Base-by-base conservation (phyloP, 1,140 invertebrate species). In the Cepaea nemoralis region DNA sequence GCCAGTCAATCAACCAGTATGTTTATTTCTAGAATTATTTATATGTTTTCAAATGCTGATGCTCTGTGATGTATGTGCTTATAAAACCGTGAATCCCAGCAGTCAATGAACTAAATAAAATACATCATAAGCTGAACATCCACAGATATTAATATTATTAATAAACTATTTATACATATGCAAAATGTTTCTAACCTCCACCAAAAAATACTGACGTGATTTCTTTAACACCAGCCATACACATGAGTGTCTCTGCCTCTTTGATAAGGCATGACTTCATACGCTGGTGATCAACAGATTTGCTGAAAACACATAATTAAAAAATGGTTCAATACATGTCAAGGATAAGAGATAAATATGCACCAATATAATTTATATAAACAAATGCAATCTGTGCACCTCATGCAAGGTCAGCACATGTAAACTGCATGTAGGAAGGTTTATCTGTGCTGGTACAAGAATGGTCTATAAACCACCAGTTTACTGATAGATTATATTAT, bases 141-240 rank as follows among this genome's bases (percentile, higher is more conserved):
- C 16, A 55, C n/a, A 16, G n/a, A 16, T 55, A 55, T 55, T 55
- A 55, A 16, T 55, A 55, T 55, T 55, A 55, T 55, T n/a, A n/a
- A n/a, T n/a, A n/a, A n/a, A n/a, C n/a, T n/a, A 45, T 45, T 35
- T 45, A 71, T n/a, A 71, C 19, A 31, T 10, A 80, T 55, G 27
- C 45, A 76, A 27, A 35, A 69, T n/a, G 27, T 70, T 74, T 70
- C 82, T 79, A 77, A 89, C 88, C 88, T 85, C 90, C 90, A 50
- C 90, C 90, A 86, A 90, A 90, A 82, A 88, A 91, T 14, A 91
- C 85, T 39, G 89, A 88, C 14, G 84, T 86, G 0, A 90, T 85
- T 63, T 82, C 74, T 33, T 80, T 77, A 3, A 90, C 86, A 27
- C 83, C 77, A 50, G 85, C 85, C 3, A 85, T 48, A 27, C 82